These are phyloP conservation scores for Cephus cinctus DNA, from an alignment of 1,140 invertebrate genomes.

Conservation along the genomic window DNA sequence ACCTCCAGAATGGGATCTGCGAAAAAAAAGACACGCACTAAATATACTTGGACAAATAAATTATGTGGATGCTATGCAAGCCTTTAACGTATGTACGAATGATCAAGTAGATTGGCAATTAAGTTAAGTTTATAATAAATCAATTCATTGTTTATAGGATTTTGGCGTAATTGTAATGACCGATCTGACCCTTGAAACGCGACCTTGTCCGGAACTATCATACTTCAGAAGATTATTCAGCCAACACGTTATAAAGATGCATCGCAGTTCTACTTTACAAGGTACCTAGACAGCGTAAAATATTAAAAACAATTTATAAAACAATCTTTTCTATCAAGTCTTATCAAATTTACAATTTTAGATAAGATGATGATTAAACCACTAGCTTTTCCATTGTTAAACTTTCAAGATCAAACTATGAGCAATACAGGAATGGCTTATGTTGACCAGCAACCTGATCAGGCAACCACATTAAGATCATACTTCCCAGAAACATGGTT, in stretches of 20 bases:
- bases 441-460: constrained; percentile 41
- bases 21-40: constrained; percentile 21
- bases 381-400: constrained; percentile 37
- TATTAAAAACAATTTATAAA: no score
- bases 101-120: not conserved
- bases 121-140: constrained; percentile 12
- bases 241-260: no score
- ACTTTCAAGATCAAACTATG: constrained; percentile 12
- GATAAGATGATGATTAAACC: no score
- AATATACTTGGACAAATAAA: constrained; percentile 31
- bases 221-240: not conserved
- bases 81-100: constrained; percentile 49
- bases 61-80: constrained; percentile 51
- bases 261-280: constrained; percentile 1
- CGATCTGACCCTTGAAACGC: constrained; percentile 54
- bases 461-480: constrained; percentile 49
- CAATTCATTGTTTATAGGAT: constrained; percentile 42
- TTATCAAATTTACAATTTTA: no score
- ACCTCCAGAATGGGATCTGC: constrained; percentile 23
- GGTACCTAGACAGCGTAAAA: constrained; percentile 14
- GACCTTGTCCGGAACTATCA: constrained; percentile 50
- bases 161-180: constrained; percentile 58
- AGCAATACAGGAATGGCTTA: constrained; percentile 39
- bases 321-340: no score
- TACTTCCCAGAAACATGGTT: constrained; percentile 72